Percentiles rank a stretch among this genome's conserved stretches.
These are phyloP conservation scores for Didymodactylos carnosus DNA, from an alignment of 2,888 invertebrate genomes.

Conservation along the genomic window DNA sequence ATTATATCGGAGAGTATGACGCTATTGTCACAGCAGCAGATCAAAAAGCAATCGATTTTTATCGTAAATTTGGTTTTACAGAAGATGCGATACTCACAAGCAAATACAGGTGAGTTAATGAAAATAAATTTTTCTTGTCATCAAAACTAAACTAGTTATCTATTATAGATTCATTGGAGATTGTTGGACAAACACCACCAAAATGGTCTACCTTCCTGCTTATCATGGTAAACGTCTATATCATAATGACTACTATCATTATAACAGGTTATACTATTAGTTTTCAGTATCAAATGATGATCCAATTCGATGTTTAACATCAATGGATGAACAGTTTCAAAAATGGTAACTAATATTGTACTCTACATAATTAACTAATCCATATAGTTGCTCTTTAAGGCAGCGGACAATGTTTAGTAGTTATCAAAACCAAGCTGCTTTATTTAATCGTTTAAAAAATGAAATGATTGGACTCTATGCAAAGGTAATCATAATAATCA, in stretches of 20 bases:
- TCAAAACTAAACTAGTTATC: background rate
- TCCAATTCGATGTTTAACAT: background rate
- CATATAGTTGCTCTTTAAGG: background rate
- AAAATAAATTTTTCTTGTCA: background rate
- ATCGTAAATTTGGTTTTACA: constrained; percentile 4
- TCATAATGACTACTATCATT: no score
- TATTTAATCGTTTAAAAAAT: constrained; percentile 7
- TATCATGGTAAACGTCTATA: background rate
- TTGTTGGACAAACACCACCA: constrained; percentile 7
- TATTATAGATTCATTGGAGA: background rate
- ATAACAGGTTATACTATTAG: no score
- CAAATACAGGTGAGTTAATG: constrained; percentile 11
- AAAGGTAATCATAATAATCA: no score
- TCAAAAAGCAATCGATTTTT: constrained; percentile 6
- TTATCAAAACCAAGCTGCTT: constrained; percentile 8
- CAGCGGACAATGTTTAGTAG: constrained; percentile 4
- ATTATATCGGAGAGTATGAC: constrained; percentile 8
- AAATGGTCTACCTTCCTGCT: constrained; percentile 10
- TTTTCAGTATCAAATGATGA: background rate
- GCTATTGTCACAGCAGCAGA: constrained; percentile 9
- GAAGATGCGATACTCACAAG: constrained; percentile 4
- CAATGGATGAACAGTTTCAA: background rate
- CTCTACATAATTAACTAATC: background rate
- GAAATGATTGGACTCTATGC: constrained; percentile 9
- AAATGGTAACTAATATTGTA: background rate